Evolutionary conservation across 2,797 vertebrate species (phyloP).

Genomic region (Falco columbarius): DNA sequence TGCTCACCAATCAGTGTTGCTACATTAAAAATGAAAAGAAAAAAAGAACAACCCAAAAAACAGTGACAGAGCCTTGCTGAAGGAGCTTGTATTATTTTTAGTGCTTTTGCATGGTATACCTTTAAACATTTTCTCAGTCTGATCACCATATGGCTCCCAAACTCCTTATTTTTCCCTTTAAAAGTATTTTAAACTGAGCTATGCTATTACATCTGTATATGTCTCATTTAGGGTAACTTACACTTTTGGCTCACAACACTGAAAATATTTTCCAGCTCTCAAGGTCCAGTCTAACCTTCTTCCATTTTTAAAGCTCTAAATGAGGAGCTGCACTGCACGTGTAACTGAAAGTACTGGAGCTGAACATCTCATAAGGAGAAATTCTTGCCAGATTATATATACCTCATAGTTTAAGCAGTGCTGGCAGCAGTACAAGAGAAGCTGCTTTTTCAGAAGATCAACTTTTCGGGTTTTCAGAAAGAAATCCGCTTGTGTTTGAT

Average conservation of each 20-base stretch:
- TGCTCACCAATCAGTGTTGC: not conserved
- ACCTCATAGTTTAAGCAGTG: conserved; percentile 39
- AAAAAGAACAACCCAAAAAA: not conserved
- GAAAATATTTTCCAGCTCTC: conserved; percentile 66
- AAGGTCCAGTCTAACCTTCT: conserved; percentile 63
- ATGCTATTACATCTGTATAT: conserved; percentile 67
- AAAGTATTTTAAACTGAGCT: conserved; percentile 62
- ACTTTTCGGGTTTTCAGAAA: not conserved
- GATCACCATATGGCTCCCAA: conserved; percentile 63
- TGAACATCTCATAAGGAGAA: conserved; percentile 59
- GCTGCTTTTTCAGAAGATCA: conserved; percentile 55
- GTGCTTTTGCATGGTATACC: conserved; percentile 42
- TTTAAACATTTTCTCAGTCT: conserved; percentile 61
- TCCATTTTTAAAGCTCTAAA: conserved; percentile 68
- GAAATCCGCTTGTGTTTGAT: conserved; percentile 8
- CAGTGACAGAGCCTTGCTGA: not conserved
- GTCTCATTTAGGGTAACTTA: conserved; percentile 69
- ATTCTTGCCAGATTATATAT: conserved; percentile 64
- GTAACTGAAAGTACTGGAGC: conserved; percentile 57
- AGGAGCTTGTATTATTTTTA: conserved; percentile 38
- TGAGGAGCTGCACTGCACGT: conserved; percentile 60
- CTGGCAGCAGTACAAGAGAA: conserved; percentile 47
- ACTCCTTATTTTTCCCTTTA: conserved; percentile 55
- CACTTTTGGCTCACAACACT: conserved; percentile 54
- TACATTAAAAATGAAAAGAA: not conserved